phyloP scores from a whole-genome alignment of 2,113 vertebrate species.

The Calyptomena viridis region DNA sequence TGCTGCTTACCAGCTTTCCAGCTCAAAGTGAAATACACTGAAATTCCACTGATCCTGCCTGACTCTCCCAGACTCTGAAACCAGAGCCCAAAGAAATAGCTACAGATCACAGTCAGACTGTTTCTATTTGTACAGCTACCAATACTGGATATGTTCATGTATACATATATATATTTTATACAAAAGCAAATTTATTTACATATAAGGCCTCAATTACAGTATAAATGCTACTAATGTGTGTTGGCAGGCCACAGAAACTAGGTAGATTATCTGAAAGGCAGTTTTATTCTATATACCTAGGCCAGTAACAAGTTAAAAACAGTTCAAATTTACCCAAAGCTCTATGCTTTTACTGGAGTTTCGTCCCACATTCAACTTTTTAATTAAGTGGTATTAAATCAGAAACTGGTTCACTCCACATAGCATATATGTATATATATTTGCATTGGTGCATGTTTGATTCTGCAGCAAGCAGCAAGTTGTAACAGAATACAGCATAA shows the following conservation, averaged over 20 bases:
- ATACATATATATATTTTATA: neutral
- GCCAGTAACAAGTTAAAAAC: neutral
- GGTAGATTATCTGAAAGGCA: neutral
- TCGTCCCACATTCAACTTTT: neutral
- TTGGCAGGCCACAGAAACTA: neutral
- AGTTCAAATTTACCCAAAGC: neutral
- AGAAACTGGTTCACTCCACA: neutral
- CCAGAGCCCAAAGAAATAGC: neutral
- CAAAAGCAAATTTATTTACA: constrained; percentile 3
- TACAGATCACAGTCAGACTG: neutral
- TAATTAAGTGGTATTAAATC: neutral
- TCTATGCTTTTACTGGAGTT: neutral
- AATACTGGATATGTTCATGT: neutral
- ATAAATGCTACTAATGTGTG: neutral
- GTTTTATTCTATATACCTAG: neutral
- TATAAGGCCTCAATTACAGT: neutral
- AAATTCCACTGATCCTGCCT: neutral
- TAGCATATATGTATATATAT: neutral
- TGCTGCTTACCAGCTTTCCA: neutral
- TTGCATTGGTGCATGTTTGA: neutral
- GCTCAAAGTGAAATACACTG: neutral
- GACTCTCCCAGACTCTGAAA: neutral
- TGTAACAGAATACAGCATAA: neutral
- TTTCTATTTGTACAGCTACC: neutral
- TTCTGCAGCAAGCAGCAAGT: neutral